Evolutionary conservation across 1,140 invertebrate genomes (phyloP), one percentile per base, ranked within the genome.

Genomic region (Lethocerus indicus): DNA sequence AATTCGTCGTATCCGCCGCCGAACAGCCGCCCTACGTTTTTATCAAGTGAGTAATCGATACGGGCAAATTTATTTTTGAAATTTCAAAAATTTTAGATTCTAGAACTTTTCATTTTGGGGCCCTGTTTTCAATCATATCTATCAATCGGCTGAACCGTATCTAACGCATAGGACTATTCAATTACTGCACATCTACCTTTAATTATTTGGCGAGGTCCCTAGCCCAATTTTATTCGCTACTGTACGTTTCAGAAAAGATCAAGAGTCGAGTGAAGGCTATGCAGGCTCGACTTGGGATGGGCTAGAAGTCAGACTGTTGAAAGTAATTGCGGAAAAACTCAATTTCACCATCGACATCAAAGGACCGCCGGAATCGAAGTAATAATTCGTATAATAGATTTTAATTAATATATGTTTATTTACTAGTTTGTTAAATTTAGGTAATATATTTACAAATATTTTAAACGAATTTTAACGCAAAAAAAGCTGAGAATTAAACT

Each of bases 1-100:
- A 76, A 39, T 77, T 84, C 58, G 62, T 73, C 29, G 68, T 83
- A 2, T 65, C 76, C 12, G 70, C 75, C 3, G 70, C 72, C 13
- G 67, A 80, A 63, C 76, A 79, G 54, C 79, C 81, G 18, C 81
- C 81, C 0, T 83, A 72, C 61, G 70, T 79, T 13, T 73, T 81
- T 55, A 73, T 69, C 62, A 76, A 67, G 71, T 76, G 49, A 42
- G 51, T 36, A 46, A 23, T 13, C 0, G 21, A n/a, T 40, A 14
- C 21, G 47, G 48, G 0, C 54, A 58, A 29, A 46, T 60, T 9
- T 63, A 61, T 47, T 63, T 64, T n/a, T n/a, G n/a, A n/a, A n/a
- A n/a, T n/a, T n/a, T n/a, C n/a, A n/a, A n/a, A n/a, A n/a, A n/a
- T n/a, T n/a, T n/a, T n/a, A n/a, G n/a, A n/a, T n/a, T n/a, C n/a